Evolutionary conservation across 2,113 vertebrate genomes (phyloP), one percentile per base, ranked within the genome.

Genomic region (Dicentrarchus labrax): DNA sequence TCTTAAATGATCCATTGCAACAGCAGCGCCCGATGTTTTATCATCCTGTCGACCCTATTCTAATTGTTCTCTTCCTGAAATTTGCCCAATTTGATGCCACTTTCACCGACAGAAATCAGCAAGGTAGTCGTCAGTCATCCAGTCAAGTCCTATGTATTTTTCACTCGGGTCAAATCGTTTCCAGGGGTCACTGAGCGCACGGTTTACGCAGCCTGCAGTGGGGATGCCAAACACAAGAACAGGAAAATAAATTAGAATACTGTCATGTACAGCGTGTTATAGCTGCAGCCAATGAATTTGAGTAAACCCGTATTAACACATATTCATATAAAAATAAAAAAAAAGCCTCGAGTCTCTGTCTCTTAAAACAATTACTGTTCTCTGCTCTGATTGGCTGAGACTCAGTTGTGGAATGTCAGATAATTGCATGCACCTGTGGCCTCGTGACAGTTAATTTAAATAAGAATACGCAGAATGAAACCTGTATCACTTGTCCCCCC

Each of bases 131-230:
- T 72, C 73, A 78, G 72, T 89, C 86, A 89, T 72, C 48, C 53
- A 66, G 22, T 71, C 45, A 54, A 45, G 47, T 54, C 38, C 39
- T 30, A 53, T 39, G 69, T 78, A 72, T 66, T 11, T 68, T 67
- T 30, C 43, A 22, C 60, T 71, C 30, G 71, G 85, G 85, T 89
- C 83, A 88, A 62, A 87, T 72, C 54, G 73, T 83, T 88, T 85
- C 22, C 47, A 81, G 16, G 43, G 78, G 69, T 90, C 89, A 83
- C 54, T 53, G 70, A 64, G 67, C 75, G 60, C 80, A 82, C 48
- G 59, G 47, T 74, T 76, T 75, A 68, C 68, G 75, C 66, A 73
- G 22, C 30, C 19, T 65, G 10, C n/a, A 11, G 8, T 2, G 57
- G 2, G 1, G 8, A 41, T 17, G 47, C 60, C 45, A 57, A 65